Evolutionary conservation across 2,888 invertebrate species (phyloP), one percentile per base, ranked within the genome.

Genomic region (Sceliomorpha sp.): DNA sequence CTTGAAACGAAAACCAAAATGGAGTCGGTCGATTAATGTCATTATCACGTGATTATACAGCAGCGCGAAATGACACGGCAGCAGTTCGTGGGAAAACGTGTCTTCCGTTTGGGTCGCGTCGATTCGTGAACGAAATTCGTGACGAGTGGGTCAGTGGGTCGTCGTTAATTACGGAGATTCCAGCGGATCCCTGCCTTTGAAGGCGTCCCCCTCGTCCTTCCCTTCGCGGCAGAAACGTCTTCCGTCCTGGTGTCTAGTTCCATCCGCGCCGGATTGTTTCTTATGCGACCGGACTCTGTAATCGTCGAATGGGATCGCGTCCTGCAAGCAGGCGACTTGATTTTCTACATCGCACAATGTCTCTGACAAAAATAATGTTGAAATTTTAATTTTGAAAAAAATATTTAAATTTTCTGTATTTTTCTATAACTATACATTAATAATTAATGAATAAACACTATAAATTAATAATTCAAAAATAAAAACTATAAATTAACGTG

Each of bases 81-180:
- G 62, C 55, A 55, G 62, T 50, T 55, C 67, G 63, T 63, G 67
- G 62, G 71, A 67, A 63, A 71, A 63, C 58, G 24, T 56, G 56
- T 48, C 44, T 45, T 64, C 44, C 59, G 63, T 56, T 66, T 56
- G 70, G 50, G 45, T 66, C 51, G 51, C 62, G 53, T 59, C 58
- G 63, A 63, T 68, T 71, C 59, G 55, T 63, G 59, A 47, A 68
- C 71, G 51, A 71, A 71, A 71, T 68, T 63, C 55, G 58, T 51
- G 70, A 66, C 66, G 71, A 71, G 71, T 71, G 55, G 67, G 71
- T 68, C 63, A 71, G 63, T 71, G 51, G 67, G 71, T 68, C 67
- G 59, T 59, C 31, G 53, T 53, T 71, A 71, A 71, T 67, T 71
- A 67, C 62, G 55, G 45, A 59, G 58, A 71, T 67, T 66, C 44